Evolutionary conservation across 23 tunicate genomes (phyloP).

Genomic region (Aplidium turbinatum): DNA sequence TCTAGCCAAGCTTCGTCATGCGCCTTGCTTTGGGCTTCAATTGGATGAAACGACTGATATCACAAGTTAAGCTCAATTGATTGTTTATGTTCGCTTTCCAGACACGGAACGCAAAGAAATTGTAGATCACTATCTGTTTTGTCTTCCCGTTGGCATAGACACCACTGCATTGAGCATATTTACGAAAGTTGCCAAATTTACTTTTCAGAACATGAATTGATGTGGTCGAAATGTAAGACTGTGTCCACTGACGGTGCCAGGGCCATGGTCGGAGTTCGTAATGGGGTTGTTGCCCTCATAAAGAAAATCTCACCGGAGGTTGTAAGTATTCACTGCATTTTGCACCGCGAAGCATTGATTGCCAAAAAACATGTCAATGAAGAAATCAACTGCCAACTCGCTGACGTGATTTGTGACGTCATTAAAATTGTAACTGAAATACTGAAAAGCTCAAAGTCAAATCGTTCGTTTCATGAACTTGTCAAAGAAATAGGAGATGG

Average conservation of each 20-base stretch:
- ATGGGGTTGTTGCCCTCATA: conserved; percentile 37
- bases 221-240: conserved; percentile 49
- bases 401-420: conserved; percentile 54
- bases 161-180: conserved; percentile 53
- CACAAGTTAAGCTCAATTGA: conserved; percentile 57
- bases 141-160: conserved; percentile 50
- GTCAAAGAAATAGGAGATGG: conserved; percentile 64
- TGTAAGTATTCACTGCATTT: conserved; percentile 30
- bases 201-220: conserved; percentile 38
- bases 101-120: conserved; percentile 33
- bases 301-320: conserved; percentile 42
- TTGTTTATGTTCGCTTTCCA: conserved; percentile 61
- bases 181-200: conserved; percentile 51
- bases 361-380: conserved; percentile 64
- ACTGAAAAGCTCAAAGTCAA: conserved; percentile 49
- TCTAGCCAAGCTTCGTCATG: conserved; percentile 48
- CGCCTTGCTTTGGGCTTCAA: conserved; percentile 56
- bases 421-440: conserved; percentile 45
- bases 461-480: conserved; percentile 66
- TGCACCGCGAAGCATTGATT: conserved; percentile 49
- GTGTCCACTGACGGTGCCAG: conserved; percentile 52
- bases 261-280: conserved; percentile 39
- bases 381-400: conserved; percentile 61
- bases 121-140: conserved; percentile 47
- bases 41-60: conserved; percentile 73